Evolutionary conservation across 1,140 invertebrate species (phyloP), one percentile per base, ranked within the genome.

Genomic region (Heliconius nattereri): DNA sequence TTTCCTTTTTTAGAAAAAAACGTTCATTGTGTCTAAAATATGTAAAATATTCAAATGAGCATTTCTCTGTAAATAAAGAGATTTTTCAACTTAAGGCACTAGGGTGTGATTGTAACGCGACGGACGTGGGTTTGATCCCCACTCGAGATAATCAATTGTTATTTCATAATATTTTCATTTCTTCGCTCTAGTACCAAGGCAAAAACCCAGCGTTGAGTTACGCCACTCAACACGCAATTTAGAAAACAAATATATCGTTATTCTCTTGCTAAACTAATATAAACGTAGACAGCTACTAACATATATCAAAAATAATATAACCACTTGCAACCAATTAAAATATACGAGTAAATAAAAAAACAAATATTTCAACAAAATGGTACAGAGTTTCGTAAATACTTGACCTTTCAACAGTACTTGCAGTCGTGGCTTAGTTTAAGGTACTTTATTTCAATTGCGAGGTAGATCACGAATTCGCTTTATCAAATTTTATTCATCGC

Each of bases 401-500:
- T 80, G 75, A 81, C 79, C 79, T 81, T 77, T 77, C 29, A 81
- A 81, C 75, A 81, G 73, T 77, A 66, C 54, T 52, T 73, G 49
- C 29, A 80, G 45, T 77, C 79, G 79, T 81, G 79, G 75, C 72
- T 74, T 80, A 80, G 71, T 73, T 77, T 81, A 70, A 74, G 79
- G 79, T 77, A 76, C 73, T 76, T 80, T 80, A 76, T 76, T 49
- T 76, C 75, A 76, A 76, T 81, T 81, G 79, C 79, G 40, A 77
- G 40, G 79, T 54, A 74, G 78, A 79, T 79, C 79, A 81, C 79
- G 79, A 81, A 54, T 72, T 77, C 35, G 74, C 73, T 81, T 81
- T 77, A 81, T 81, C 79, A 76, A 81, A 81, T 77, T 77, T 73
- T 77, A 81, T 81, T 71, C 75, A 81, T 79, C 74, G 74, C 66